Base-by-base conservation (phyloP, 2,888 invertebrate species). In the Epinotia demarniana region DNA sequence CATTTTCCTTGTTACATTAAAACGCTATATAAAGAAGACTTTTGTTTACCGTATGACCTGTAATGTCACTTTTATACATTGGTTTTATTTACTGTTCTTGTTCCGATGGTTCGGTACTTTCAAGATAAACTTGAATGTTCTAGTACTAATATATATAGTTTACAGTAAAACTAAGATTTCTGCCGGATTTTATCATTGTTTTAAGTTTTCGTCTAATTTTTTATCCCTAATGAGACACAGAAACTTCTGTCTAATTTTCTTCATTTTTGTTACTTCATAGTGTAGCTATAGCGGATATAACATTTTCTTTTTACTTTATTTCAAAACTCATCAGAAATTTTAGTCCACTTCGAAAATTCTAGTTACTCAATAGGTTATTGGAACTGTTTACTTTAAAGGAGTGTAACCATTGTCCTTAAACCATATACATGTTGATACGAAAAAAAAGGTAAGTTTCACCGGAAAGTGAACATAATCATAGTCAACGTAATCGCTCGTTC, bases 311-410 rank as follows among this genome's bases (percentile, higher is more conserved):
- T 27, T 58, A 19, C 12, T 2, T 58, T 27, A 13, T n/a, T n/a
- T 2, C 16, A 33, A 61, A 13, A 33, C 33, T n/a, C 33, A 61
- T 6, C 61, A 61, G 33, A 61, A 61, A 61, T 33, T n/a, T 61
- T 33, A 5, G n/a, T 60, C 27, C 9, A 33, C 9, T 61, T 33
- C 61, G 23, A 53, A n/a, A 6, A n/a, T 8, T 8, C 53, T 66
- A 66, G 0, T 23, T 49, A 64, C 46, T 49, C 64, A 64, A 66
- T 66, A 53, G 23, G 13, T 23, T 49, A 43, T 64, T 23, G 63
- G 49, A 53, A 53, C 27, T 53, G 49, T 33, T 66, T 49, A 64
- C 23, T 49, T 64, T 49, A 64, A 3, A 27, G 9, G 16, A 23
- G 16, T 9, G 49, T 19, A 23, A 64, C 27, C 23, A 23, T 16